Evolutionary conservation across 1,140 invertebrate genomes (phyloP).

Genomic region (Drosophila ananassae): DNA sequence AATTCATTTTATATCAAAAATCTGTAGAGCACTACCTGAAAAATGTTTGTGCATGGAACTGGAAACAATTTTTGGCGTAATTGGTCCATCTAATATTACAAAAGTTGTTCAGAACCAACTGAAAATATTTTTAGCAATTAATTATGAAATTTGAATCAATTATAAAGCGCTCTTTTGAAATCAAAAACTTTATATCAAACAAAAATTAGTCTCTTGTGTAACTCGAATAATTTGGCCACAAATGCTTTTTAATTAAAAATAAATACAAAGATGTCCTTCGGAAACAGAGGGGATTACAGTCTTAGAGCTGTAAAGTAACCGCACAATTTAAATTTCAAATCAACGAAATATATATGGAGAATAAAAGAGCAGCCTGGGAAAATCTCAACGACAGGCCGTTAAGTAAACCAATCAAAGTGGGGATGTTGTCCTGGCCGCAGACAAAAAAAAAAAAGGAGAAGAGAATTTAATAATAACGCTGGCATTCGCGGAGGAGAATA

Average conservation of each 20-base stretch:
- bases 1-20: conserved; percentile 14
- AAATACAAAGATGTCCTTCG: conserved; percentile 58
- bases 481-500: conserved; percentile 15
- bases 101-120: background rate
- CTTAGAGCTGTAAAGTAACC: conserved; percentile 43
- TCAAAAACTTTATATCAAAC: conserved; percentile 15
- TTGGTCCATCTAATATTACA: background rate
- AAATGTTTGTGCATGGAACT: background rate
- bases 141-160: conserved; percentile 4
- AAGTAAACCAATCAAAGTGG: conserved; percentile 78
- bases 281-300: conserved; percentile 29
- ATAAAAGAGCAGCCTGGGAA: conserved; percentile 24
- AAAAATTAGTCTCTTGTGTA: conserved; percentile 30
- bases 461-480: conserved; percentile 71
- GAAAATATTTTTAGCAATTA: conserved; percentile 1
- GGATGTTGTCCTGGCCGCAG: conserved; percentile 35
- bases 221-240: conserved; percentile 60
- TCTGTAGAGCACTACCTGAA: background rate
- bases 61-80: conserved; percentile 9
- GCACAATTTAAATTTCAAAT: conserved; percentile 76
- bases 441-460: conserved; percentile 1
- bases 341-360: conserved; percentile 34
- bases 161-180: background rate
- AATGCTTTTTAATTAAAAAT: conserved; percentile 79
- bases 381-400: conserved; percentile 64